Evolutionary conservation across 1,140 invertebrate species (phyloP), one percentile per base, ranked within the genome.

Genomic region (Lucilia sericata): DNA sequence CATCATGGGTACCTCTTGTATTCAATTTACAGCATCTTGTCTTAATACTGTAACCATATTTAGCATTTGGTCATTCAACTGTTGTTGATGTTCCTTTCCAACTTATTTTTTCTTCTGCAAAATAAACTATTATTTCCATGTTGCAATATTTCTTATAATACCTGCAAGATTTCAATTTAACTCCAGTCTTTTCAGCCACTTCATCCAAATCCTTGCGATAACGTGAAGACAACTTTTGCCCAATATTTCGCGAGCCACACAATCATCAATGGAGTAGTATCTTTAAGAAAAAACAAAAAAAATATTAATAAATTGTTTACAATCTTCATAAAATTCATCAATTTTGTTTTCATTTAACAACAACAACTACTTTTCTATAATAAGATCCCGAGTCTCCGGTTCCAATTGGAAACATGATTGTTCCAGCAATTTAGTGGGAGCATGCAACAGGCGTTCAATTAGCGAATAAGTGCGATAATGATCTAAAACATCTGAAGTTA

Each of bases 171-270:
- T 96, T 96, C 4, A 97, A 89, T 74, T 94, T 93, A 12, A 96
- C 93, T 74, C 93, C 93, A 1, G 96, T 97, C 91, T 96, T 97
- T 81, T 98, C 96, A 84, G 95, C 94, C 5, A 99, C 96, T 92
- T 99, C 98, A 91, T 99, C 98, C 84, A 99, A 93, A 91, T 99
- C 97, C 89, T 98, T 98, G 81, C 98, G 92, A 90, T 97, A 96
- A 86, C 97, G 94, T 0, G 96, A 96, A 2, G 96, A 96, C 75
- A 99, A 92, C 91, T 99, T 87, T 97, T 96, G 0, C 97, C 97
- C 0, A 99, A 91, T 80, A 99, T 93, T 92, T 99, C 98, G 86
- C 97, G 92, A 7, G 97, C 94, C 1, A 99, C 97, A 19, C 92
- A 91, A 91, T 98, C 96, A 91, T 99, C 97, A 89, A 99, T 95